Percentiles rank a stretch among this genome's conserved stretches.
phyloP scores from a whole-genome alignment of 2,797 vertebrate genomes.

The Liparis tanakae region DNA sequence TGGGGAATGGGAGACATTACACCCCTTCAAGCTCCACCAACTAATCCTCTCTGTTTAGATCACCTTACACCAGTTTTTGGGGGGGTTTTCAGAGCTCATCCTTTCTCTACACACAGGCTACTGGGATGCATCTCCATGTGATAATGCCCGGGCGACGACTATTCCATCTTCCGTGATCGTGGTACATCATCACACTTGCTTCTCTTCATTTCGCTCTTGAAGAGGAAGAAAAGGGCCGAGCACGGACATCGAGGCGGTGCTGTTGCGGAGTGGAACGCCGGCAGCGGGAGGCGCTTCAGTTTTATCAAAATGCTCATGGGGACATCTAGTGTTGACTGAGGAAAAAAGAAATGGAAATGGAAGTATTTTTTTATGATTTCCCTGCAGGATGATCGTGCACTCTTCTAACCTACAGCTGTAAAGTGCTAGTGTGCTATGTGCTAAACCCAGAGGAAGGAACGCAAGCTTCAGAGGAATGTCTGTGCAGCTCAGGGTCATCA shows the following conservation, averaged over 20 bases:
- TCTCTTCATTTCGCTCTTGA: constrained; percentile 32
- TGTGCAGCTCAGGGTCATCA: background rate
- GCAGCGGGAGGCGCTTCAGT: constrained; percentile 1
- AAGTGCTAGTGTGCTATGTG: background rate
- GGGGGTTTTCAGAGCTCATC: constrained; percentile 36
- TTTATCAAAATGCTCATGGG: constrained; percentile 62
- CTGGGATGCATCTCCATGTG: background rate
- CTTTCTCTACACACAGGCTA: constrained; percentile 32
- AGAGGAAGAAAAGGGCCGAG: constrained; percentile 19
- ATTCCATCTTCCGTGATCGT: constrained; percentile 29
- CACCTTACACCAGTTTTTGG: constrained; percentile 55
- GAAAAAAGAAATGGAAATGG: constrained; percentile 6
- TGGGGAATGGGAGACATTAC: constrained; percentile 60
- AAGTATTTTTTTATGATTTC: background rate
- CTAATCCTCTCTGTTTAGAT: constrained; percentile 62
- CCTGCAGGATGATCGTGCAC: background rate
- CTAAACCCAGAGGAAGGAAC: background rate
- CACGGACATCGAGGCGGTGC: constrained; percentile 7
- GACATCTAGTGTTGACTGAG: constrained; percentile 77
- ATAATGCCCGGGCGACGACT: background rate
- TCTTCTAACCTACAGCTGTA: background rate
- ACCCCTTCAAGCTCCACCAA: constrained; percentile 52
- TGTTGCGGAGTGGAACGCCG: background rate
- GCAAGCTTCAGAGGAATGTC: background rate
- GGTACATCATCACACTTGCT: constrained; percentile 8